Evolutionary conservation across 2,888 invertebrate species (phyloP), one percentile per base, ranked within the genome.

Genomic region (Andrena chrysosceles): DNA sequence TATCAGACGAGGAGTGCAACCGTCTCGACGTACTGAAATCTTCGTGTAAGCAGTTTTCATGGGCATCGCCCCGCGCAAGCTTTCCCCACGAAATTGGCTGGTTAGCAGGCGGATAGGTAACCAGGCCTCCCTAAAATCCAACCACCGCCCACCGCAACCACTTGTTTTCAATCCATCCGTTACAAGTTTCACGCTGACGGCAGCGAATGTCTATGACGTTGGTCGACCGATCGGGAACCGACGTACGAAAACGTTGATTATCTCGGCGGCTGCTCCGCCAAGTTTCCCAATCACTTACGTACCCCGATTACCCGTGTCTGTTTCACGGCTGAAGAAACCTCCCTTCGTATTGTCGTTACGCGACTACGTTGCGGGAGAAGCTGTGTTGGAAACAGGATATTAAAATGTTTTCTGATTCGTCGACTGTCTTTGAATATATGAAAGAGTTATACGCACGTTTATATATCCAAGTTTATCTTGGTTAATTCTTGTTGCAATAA

Each of bases 261-360:
- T 91, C 89, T 90, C 86, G 64, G 70, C 73, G 86, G 89, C 89
- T 89, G 84, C 88, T 85, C 75, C 78, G 69, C 60, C 60, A 81
- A 88, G 87, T 90, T 88, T 88, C 89, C 89, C 91, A 92, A 92
- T 92, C 92, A 91, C 89, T 91, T 90, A 91, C 83, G 83, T 76
- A 80, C 80, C 87, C 87, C 86, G 89, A 92, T 91, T 91, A 91
- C 89, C 85, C 90, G 90, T 89, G 60, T 86, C 84, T 79, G 85
- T 85, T 89, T 84, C 85, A 85, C 82, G 83, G 81, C 81, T 70
- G 79, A 74, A 63, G 77, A 73, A 78, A 63, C 87, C 74, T n/a
- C 33, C 20, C 73, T 42, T 56, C 71, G 74, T 81, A 80, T 68
- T 62, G 86, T 76, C 68, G 33, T 52, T 72, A 73, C 54, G 66